Evolutionary conservation across 1,140 invertebrate species (phyloP).

Genomic region (Pinna nobilis): DNA sequence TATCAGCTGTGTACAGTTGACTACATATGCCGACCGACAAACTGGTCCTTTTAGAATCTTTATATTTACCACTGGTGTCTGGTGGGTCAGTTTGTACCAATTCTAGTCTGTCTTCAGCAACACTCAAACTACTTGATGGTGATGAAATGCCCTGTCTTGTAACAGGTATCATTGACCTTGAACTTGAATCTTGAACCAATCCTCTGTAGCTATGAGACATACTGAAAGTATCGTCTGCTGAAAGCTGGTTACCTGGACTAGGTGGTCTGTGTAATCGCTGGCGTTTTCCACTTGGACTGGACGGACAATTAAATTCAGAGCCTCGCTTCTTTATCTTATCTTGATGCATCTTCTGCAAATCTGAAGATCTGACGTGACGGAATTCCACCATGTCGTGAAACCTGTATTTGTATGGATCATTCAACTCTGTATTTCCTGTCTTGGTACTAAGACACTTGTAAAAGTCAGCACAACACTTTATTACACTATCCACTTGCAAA

Average conservation of each 20-base stretch:
- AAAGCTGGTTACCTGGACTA: constrained; percentile 8
- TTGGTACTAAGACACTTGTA: constrained; percentile 6
- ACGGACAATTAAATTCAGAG: background rate
- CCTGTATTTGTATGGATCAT: constrained; percentile 10
- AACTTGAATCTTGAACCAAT: background rate
- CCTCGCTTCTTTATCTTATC: constrained; percentile 31
- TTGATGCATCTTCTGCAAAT: constrained; percentile 12
- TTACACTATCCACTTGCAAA: constrained; percentile 42
- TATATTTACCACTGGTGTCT: constrained; percentile 23
- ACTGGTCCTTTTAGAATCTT: no score
- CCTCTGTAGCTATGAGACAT: constrained; percentile 27
- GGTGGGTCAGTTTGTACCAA: constrained; percentile 37
- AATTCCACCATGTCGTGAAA: constrained; percentile 27
- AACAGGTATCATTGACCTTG: background rate
- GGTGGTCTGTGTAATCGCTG: constrained; percentile 6
- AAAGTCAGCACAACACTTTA: constrained; percentile 42
- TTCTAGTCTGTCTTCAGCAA: constrained; percentile 39
- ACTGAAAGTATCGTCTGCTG: constrained; percentile 28
- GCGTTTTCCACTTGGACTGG: background rate
- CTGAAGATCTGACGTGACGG: constrained; percentile 24
- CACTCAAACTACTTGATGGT: background rate
- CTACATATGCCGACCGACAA: no score
- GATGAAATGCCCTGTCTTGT: background rate
- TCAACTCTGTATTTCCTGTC: background rate
- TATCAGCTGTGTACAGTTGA: no score